phyloP scores from a whole-genome alignment of 2,888 invertebrate genomes.

The Latheticus oryzae region DNA sequence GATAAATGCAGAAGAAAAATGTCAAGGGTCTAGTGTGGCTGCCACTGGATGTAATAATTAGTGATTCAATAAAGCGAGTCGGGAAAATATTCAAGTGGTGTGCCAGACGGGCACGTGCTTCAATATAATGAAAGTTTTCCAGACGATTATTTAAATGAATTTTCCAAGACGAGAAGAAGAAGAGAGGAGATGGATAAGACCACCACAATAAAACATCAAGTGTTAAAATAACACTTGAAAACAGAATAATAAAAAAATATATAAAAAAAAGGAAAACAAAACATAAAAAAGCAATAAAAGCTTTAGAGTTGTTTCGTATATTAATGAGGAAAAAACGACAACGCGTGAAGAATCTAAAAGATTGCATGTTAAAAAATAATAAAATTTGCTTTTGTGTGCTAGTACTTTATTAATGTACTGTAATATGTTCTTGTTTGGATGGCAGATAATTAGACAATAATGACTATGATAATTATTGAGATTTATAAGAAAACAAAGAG shows the following conservation, averaged over 20 bases:
- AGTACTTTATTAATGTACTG: too few species aligned
- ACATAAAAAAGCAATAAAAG: too few species aligned
- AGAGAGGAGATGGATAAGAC: not conserved
- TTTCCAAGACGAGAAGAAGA: constrained; percentile 14
- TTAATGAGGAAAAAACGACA: too few species aligned
- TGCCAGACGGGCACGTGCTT: constrained; percentile 61
- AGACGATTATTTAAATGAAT: constrained; percentile 14
- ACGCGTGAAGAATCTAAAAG: too few species aligned
- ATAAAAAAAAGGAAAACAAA: too few species aligned
- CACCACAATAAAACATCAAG: not conserved
- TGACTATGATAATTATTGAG: too few species aligned
- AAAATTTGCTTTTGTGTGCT: too few species aligned
- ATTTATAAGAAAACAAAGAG: too few species aligned
- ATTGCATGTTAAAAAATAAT: too few species aligned
- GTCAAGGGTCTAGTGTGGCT: constrained; percentile 33
- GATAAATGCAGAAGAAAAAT: constrained; percentile 52
- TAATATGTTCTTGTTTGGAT: too few species aligned
- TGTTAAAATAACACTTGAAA: not conserved
- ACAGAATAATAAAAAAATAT: not conserved
- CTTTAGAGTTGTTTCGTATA: too few species aligned
- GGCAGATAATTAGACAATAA: too few species aligned
- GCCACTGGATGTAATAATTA: constrained; percentile 32
- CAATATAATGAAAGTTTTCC: constrained; percentile 45
- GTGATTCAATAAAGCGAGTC: constrained; percentile 41
- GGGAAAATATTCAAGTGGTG: constrained; percentile 57